Base-by-base conservation (phyloP, 2,888 invertebrate species). In the Spisula subtruncata region DNA sequence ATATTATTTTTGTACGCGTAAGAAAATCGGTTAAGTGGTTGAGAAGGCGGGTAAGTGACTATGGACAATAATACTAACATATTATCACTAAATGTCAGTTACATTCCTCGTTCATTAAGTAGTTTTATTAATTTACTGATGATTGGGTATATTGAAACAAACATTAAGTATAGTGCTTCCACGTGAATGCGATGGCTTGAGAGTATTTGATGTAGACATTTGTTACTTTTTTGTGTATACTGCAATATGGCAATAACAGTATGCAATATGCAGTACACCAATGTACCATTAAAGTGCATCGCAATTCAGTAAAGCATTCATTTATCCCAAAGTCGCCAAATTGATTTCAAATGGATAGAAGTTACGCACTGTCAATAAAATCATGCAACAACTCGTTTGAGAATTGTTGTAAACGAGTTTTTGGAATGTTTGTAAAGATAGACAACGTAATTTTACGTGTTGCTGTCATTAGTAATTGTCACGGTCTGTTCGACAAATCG, bases 21-120 rank as follows among this genome's bases (percentile, higher is more conserved):
- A 66, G 60, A 66, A 75, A 75, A 4, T 75, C 75, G 75, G 75
- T 75, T 75, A 75, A 75, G 75, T 75, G 75, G 14, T 75, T 16
- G 75, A 32, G 14, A 12, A 35, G 75, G 18, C 14, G 16, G 75
- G 14, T 75, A 75, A 75, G 18, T 32, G 35, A 32, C 18, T 32
- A 2, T 32, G 16, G 75, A 1, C 16, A 75, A 14, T 32, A 75
- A 75, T 75, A 32, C 60, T 41, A 5, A 32, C 14, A 35, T 32
- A 18, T 75, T 25, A 75, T 75, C 75, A 75, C 25, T 75, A 35
- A 32, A 75, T 75, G 75, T 35, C 75, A 75, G 75, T 35, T 18
- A 16, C 4, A 75, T 75, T 16, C 1, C 32, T 16, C 14, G 16
- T 75, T 35, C 75, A 32, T 75, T 75, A 75, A 75, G 32, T 32